Evolutionary conservation across 2,113 vertebrate genomes (phyloP).

Genomic region (Mormoops blainvillei): DNA sequence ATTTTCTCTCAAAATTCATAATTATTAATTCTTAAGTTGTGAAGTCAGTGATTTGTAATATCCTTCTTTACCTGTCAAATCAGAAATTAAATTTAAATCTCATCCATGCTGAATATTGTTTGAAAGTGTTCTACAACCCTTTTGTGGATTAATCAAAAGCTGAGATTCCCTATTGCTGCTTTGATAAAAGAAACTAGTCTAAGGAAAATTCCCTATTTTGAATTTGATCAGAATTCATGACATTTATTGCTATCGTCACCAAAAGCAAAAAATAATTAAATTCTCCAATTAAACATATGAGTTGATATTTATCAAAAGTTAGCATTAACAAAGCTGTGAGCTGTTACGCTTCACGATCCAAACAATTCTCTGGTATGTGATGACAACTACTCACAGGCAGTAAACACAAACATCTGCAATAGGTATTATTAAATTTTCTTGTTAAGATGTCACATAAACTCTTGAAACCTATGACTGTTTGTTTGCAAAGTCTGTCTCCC

Average conservation of each 20-base stretch:
- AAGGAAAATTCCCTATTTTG: neutral
- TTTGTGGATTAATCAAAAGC: neutral
- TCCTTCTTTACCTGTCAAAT: neutral
- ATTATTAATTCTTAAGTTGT: neutral
- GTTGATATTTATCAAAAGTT: neutral
- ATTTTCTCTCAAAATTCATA: neutral
- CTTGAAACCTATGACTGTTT: neutral
- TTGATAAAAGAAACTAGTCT: neutral
- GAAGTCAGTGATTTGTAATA: neutral
- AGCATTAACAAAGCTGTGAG: neutral
- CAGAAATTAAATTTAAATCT: slow-evolving; percentile 38
- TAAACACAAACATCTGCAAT: neutral
- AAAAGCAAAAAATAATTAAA: neutral
- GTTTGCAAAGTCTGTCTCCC: neutral
- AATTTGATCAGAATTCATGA: neutral
- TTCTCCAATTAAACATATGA: neutral
- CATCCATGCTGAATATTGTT: neutral
- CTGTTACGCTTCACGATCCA: neutral
- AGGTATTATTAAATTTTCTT: neutral
- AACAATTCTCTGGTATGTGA: neutral
- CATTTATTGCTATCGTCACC: neutral
- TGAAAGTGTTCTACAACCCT: neutral
- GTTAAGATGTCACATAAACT: neutral
- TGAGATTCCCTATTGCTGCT: neutral
- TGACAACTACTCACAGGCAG: neutral